Base-by-base conservation (phyloP, 2,113 vertebrate genomes). In the Loxodonta africana region DNA sequence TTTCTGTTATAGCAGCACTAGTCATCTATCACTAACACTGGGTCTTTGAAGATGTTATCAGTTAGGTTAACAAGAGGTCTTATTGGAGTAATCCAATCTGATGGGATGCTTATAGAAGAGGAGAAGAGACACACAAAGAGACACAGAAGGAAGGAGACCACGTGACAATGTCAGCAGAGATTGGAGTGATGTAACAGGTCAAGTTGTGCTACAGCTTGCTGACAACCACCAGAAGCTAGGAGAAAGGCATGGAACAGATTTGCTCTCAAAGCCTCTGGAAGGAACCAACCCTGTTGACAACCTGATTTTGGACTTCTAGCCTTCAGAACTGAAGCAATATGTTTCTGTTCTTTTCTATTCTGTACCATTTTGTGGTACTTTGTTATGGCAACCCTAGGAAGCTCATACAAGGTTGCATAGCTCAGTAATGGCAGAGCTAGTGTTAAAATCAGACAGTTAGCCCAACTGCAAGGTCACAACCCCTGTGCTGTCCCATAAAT, bases 401-500 rank as follows among this genome's bases (percentile, higher is more conserved):
- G 41, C n/a, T 18, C 18, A 41, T 20, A 41, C 14, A 25, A 83
- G 53, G 33, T 30, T 21, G 1, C 6, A 0, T 6, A 8, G 9
- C 57, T 90, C 14, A 1, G 62, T 3, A 3, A 57, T 0, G 57
- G 26, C 41, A 46, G 44, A 53, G 8, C 4, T 2, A 8, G 74
- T 21, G 21, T 11, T 21, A 44, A 26, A 10, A n/a, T 4, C 21
- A 74, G 12, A 26, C 26, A 69, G 17, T 0, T 0, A 53, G 57
- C 23, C 37, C 26, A 30, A 20, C n/a, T 5, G 33, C 8, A 3
- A 12, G 0, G 2, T 88, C 23, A 1, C 51, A 3, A 20, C 23
- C 1, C 3, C 30, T 9, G 14, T 2, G 25, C 28, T 9, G 11
- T 60, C 84, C 46, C 0, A 1, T 0, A 63, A 41, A 30, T 28